Percentiles rank a stretch among this genome's conserved stretches.
phyloP scores from a whole-genome alignment of 2,113 vertebrate species.

The Pelvicachromis taeniatus region DNA sequence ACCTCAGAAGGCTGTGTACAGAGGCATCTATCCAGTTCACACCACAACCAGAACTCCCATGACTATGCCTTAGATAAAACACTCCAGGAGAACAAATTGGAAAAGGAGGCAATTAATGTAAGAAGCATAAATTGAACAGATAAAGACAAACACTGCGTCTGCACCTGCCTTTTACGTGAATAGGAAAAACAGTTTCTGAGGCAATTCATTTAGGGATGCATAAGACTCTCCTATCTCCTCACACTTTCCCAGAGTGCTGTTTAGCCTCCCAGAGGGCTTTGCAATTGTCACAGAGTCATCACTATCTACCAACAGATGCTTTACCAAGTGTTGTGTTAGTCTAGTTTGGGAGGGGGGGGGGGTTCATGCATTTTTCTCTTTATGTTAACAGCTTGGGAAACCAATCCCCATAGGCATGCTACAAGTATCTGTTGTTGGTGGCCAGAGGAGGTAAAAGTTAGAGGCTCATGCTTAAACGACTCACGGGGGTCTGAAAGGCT shows the following conservation, averaged over 20 bases:
- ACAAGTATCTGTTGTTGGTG: constrained; percentile 9
- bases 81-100: constrained; percentile 8
- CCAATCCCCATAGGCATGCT: constrained; percentile 14
- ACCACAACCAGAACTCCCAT: constrained; percentile 1
- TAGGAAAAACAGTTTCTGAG: constrained; percentile 1
- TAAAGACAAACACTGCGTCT: constrained; percentile 2
- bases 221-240: constrained; percentile 15
- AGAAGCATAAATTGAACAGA: not conserved
- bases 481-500: constrained; percentile 25
- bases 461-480: constrained; percentile 12
- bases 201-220: not conserved
- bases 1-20: not conserved
- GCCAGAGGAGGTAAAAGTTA: constrained; percentile 37
- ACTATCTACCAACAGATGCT: constrained; percentile 4
- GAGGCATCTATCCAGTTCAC: not conserved
- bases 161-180: constrained; percentile 25
- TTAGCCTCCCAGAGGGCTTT: constrained; percentile 9
- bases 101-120: constrained; percentile 27
- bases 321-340: constrained; percentile 41
- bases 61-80: constrained; percentile 12
- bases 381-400: constrained; percentile 28
- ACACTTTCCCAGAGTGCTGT: constrained; percentile 1
- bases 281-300: constrained; percentile 18
- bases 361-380: not conserved
- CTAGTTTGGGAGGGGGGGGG: not conserved